These are phyloP conservation scores for Sceliomorpha sp. DNA, from an alignment of 2,888 invertebrate genomes.

Conservation along the genomic window DNA sequence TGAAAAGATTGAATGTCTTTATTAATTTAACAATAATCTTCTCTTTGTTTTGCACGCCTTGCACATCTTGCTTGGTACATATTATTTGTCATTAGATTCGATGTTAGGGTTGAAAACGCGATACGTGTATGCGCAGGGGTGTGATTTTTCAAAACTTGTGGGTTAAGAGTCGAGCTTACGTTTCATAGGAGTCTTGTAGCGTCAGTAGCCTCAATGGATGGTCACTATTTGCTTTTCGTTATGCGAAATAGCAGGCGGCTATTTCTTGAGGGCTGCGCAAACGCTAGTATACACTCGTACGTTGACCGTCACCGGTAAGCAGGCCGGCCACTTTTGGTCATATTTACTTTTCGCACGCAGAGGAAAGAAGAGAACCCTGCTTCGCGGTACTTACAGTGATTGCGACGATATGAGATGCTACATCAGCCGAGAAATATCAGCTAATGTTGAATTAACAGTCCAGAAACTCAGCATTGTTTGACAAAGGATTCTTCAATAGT, in stretches of 20 bases:
- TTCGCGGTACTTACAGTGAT: neutral
- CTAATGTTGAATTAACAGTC: neutral
- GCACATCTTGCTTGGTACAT: too few species aligned
- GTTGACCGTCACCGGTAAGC: slow-evolving; percentile 20
- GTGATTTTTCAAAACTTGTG: slow-evolving; percentile 9
- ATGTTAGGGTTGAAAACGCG: neutral
- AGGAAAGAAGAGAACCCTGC: slow-evolving; percentile 3
- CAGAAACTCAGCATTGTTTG: neutral
- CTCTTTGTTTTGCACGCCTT: too few species aligned
- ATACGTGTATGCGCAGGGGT: neutral
- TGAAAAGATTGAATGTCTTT: too few species aligned
- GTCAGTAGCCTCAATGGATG: slow-evolving; percentile 11
- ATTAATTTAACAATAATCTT: too few species aligned
- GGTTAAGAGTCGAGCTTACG: slow-evolving; percentile 5
- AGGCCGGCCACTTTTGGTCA: slow-evolving; percentile 22
- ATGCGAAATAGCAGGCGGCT: slow-evolving; percentile 20
- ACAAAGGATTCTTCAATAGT: too few species aligned
- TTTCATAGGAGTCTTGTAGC: slow-evolving; percentile 4
- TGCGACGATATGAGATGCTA: neutral
- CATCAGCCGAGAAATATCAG: neutral
- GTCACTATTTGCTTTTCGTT: slow-evolving; percentile 31
- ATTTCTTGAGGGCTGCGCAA: slow-evolving; percentile 29
- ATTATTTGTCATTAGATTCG: neutral
- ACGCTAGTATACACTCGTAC: slow-evolving; percentile 16
- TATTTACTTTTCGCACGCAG: slow-evolving; percentile 15